Evolutionary conservation across 2,797 vertebrate species (phyloP), one percentile per base, ranked within the genome.

Genomic region (Ficedula albicollis): DNA sequence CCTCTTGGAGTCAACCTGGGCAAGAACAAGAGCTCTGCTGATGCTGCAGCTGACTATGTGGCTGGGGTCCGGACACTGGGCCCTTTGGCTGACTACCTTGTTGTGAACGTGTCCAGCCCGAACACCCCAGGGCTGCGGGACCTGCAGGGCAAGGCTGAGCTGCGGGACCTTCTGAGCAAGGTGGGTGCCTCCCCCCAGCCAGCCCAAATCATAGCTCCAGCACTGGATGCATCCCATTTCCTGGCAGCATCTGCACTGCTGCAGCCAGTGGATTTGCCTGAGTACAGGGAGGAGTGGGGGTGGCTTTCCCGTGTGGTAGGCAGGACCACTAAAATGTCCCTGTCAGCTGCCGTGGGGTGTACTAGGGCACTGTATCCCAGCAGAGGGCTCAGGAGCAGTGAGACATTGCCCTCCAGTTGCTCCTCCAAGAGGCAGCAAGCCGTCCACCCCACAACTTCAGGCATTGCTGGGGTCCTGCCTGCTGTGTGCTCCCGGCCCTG

Each of bases 41-140:
- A 99, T 5, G 98, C 99, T 10, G 97, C 93, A 48, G 97, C 98
- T 6, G 99, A 99, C 97, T 99, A 99, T 1, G 86, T 96, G 78
- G 97, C 98, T 66, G 99, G 99, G 1, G 98, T 99, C 38, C 98
- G 74, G 74, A 95, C 49, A 4, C 96, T 99, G 92, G 99, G 99
- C 49, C 98, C 99, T 2, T 95, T 99, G 95, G 99, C 99, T 5
- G 99, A 99, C 97, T 99, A 99, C 95, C 95, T 99, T 93, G 99
- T 99, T 39, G 98, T 99, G 60, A 99, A 99, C 0, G 98, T 99
- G 93, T 99, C 99, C 98, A 99, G 99, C 95, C 99, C 99, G 0
- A 99, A 99, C 94, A 99, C 99, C 0, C 98, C 98, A 0, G 98
- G 98, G n/a, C 98, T 99, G 34, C 97, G 99, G 88, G 96, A 98